Conservation (phyloP, 2,113 vertebrate species). For the Tachysurus vachellii region DNA sequence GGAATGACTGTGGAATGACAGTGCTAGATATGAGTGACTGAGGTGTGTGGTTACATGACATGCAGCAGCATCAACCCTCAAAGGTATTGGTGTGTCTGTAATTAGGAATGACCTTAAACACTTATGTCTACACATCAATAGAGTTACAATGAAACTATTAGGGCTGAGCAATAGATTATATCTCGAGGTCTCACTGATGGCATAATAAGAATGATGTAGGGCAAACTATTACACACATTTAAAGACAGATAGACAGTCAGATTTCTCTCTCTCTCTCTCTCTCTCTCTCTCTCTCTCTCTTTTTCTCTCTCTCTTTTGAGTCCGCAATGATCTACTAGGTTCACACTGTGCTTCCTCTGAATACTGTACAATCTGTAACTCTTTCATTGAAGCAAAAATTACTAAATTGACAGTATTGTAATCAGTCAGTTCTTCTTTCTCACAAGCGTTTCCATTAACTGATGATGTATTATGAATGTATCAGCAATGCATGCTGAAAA, state of each 20-base stretch:
- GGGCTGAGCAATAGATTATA: not conserved
- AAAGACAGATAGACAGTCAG: not conserved
- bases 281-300: too few relatives aligned
- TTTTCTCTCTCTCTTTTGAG: too few relatives aligned
- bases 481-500: not conserved
- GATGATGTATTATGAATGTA: not conserved
- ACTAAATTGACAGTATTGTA: not conserved
- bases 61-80: constrained; percentile 7
- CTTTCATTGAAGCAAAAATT: not conserved
- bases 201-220: not conserved
- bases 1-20: constrained; percentile 20
- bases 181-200: not conserved
- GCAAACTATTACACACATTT: not conserved
- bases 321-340: not conserved
- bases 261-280: not conserved
- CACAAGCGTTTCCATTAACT: not conserved
- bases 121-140: constrained; percentile 6
- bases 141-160: not conserved
- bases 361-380: not conserved
- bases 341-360: not conserved
- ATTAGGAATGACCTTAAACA: constrained; percentile 32
- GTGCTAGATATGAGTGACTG: constrained; percentile 4
- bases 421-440: not conserved
- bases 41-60: constrained; percentile 17
- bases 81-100: constrained; percentile 27